Percentiles rank a stretch among this genome's conserved stretches.
phyloP scores from a whole-genome alignment of 2,888 invertebrate genomes.

The Tenthredo amoena region DNA sequence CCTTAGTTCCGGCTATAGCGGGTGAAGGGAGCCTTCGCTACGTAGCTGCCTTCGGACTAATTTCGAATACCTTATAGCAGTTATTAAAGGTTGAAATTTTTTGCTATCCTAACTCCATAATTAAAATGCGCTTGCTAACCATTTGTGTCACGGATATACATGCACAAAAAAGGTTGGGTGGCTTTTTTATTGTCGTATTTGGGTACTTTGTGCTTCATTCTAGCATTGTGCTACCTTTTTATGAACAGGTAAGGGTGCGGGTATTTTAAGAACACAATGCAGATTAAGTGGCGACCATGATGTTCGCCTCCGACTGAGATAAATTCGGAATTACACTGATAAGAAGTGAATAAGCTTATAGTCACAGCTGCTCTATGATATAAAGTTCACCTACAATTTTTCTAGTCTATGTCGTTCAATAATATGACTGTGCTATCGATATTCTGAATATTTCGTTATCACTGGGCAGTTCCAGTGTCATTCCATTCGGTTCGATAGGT shows the following conservation, averaged over 20 bases:
- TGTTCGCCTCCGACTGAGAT: neutral
- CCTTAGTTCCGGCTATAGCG: conserved; percentile 3
- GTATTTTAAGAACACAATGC: conserved; percentile 19
- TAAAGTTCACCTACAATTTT: neutral
- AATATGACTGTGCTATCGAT: neutral
- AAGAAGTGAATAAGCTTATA: neutral
- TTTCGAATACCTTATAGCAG: neutral
- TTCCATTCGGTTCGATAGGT: neutral
- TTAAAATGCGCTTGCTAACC: neutral
- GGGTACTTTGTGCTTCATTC: conserved; percentile 5
- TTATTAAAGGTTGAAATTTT: conserved; percentile 7
- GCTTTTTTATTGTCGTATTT: neutral
- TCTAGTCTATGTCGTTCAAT: neutral
- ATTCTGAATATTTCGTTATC: neutral
- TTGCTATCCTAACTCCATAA: conserved; percentile 10
- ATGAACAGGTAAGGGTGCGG: neutral
- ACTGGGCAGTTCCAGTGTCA: neutral
- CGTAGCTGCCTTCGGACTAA: neutral
- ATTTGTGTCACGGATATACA: neutral
- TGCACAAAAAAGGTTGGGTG: neutral
- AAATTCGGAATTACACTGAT: neutral
- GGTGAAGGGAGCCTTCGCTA: conserved; percentile 11
- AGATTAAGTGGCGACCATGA: neutral
- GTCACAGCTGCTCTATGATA: neutral
- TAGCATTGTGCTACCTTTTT: conserved; percentile 10